A percentile compares a stretch with the other conserved stretches of the same genome.
phyloP scores from a whole-genome alignment of 2,113 vertebrate genomes.

The Machaerirhynchus nigripectus region DNA sequence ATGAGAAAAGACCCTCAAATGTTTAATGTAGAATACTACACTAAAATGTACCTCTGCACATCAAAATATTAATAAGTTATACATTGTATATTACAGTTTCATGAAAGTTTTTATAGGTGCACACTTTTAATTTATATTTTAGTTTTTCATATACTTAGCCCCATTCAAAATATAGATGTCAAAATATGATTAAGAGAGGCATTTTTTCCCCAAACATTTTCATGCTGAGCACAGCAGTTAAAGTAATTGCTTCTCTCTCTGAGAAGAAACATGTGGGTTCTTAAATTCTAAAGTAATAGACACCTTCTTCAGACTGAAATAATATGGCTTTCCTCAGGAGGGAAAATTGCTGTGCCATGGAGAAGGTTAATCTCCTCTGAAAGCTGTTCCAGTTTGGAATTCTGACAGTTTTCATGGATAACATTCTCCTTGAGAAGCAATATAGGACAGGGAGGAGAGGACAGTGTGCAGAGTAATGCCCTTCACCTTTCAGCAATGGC shows the following conservation, averaged over 20 bases:
- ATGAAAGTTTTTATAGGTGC: neutral
- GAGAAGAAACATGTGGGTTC: conserved; percentile 52
- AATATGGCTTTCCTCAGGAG: conserved; percentile 51
- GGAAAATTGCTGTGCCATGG: conserved; percentile 47
- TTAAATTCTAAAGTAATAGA: conserved; percentile 65
- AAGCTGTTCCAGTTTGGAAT: conserved; percentile 48
- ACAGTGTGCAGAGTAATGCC: neutral
- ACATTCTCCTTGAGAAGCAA: conserved; percentile 8
- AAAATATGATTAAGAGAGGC: conserved; percentile 52
- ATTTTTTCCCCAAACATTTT: conserved; percentile 40
- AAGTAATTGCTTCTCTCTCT: conserved; percentile 56
- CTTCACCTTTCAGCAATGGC: neutral
- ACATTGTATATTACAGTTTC: neutral
- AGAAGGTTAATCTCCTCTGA: conserved; percentile 53
- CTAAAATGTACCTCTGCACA: neutral
- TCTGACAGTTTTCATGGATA: conserved; percentile 24
- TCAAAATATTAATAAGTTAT: neutral
- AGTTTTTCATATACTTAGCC: neutral
- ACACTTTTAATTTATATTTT: neutral
- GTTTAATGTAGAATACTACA: neutral
- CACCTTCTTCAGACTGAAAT: conserved; percentile 53
- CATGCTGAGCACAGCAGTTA: conserved; percentile 55
- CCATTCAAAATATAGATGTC: conserved; percentile 44
- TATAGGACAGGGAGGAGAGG: neutral
- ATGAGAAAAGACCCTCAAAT: neutral